Conservation (phyloP, 35 echinoderm and acorn worm genomes). For the Heliocidaris erythrogramma region DNA sequence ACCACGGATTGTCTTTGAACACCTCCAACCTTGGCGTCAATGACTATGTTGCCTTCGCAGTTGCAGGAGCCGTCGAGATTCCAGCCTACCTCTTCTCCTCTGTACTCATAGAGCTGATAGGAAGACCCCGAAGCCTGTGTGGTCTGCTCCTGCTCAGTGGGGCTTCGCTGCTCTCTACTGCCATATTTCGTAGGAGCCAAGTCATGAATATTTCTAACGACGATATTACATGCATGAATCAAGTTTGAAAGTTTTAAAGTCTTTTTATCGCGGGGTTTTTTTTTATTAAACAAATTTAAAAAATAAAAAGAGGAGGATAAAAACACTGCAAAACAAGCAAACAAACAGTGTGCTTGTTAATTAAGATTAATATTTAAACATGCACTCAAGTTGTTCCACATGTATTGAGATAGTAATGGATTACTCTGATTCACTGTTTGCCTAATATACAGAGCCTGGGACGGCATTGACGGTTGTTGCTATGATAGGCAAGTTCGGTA, state of each 20-base stretch:
- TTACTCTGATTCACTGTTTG: no score
- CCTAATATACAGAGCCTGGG: constrained; percentile 13
- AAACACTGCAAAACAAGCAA: no score
- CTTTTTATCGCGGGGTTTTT: no score
- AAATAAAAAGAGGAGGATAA: no score
- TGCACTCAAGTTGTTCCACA: no score
- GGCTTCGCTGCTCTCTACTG: neutral
- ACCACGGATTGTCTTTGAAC: constrained; percentile 70
- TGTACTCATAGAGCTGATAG: constrained; percentile 28
- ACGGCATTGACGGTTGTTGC: constrained; percentile 38
- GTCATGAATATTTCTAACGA: neutral
- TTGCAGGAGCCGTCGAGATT: constrained; percentile 73
- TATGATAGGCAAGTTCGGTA: constrained; percentile 73
- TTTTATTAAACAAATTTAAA: no score
- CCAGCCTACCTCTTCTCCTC: constrained; percentile 58
- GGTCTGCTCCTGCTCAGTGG: constrained; percentile 11
- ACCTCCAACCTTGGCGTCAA: constrained; percentile 63
- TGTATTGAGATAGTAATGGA: neutral
- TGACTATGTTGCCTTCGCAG: constrained; percentile 62
- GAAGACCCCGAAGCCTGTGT: constrained; percentile 18
- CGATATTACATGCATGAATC: neutral
- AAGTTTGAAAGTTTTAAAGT: neutral
- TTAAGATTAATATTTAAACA: no score
- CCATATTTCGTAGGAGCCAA: neutral
- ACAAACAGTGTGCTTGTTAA: no score